Base-by-base conservation (phyloP, 2,113 vertebrate genomes). In the Serilophus lunatus region DNA sequence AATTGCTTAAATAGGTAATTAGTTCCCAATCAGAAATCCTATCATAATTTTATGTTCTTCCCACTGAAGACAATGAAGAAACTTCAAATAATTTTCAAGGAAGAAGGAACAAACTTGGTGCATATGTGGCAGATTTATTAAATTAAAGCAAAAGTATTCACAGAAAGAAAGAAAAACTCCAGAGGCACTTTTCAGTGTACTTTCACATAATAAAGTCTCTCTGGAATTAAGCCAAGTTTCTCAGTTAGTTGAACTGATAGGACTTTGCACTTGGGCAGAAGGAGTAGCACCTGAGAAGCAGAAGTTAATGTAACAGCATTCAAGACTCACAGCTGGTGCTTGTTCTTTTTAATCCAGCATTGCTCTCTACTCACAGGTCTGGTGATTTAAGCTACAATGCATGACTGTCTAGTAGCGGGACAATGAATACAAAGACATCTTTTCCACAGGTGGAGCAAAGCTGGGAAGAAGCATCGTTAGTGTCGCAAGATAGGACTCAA, bases 1-100 rank as follows among this genome's bases (percentile, higher is more conserved):
- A 92, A 95, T 94, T 93, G 90, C 90, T 96, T 96, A 94, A 95
- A 96, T 97, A 97, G 97, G 97, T 97, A 97, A 96, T 96, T 88
- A 91, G 75, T 69, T 96, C 91, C 93, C 92, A 95, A 76, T 83
- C 94, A 98, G 90, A 95, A 93, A 89, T 89, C 56, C 64, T 96
- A 47, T 96, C 45, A 7, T 40, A 18, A 64, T 92, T 38, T 22
- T 93, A 16, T 77, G 29, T 87, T 90, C 33, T 45, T 79, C 14
- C 74, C 12, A 25, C 23, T 29, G 47, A 85, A 85, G 50, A 50
- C 56, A 78, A 56, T 47, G 47, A 70, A 47, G 87, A 78, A 88
- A 36, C 18, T 66, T 11, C 17, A 70, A 66, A 38, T 84, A 45
- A 56, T 76, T 88, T 97, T 93, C 94, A 92, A 88, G 72, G 51